Conservation (phyloP, 2,888 invertebrate species). For the Resseliella maxima region DNA sequence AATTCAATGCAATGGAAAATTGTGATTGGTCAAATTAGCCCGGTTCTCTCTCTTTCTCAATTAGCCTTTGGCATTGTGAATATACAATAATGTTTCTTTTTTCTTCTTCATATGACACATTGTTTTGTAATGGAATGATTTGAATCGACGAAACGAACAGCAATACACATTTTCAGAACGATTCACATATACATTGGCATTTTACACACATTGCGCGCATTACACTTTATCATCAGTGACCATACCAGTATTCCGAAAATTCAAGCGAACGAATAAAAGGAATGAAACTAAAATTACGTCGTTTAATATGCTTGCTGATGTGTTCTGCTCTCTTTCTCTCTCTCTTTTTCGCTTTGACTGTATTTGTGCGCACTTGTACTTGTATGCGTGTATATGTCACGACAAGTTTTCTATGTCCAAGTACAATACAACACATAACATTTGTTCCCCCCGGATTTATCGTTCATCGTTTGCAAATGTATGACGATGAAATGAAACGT, state of each 20-base stretch:
- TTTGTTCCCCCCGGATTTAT: background rate
- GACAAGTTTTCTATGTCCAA: background rate
- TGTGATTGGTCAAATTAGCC: background rate
- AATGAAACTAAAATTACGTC: background rate
- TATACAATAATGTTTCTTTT: background rate
- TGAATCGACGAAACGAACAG: background rate
- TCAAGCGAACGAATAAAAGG: background rate
- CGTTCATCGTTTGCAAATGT: slow-evolving; percentile 7
- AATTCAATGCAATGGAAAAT: background rate
- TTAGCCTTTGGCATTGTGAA: slow-evolving; percentile 41
- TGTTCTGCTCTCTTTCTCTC: background rate
- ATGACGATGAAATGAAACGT: background rate
- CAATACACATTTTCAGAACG: slow-evolving; percentile 26
- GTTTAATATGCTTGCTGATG: background rate
- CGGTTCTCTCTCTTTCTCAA: background rate
- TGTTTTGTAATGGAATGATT: background rate
- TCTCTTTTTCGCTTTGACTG: background rate
- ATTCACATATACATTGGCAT: background rate
- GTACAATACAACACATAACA: too few relatives aligned
- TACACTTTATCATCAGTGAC: background rate
- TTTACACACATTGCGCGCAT: background rate
- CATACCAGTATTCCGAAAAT: slow-evolving; percentile 1
- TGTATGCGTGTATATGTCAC: background rate
- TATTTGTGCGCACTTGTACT: background rate
- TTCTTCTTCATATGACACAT: background rate